Conservation (phyloP, 2,113 vertebrate genomes). For the Thoracochromis brauschi region DNA sequence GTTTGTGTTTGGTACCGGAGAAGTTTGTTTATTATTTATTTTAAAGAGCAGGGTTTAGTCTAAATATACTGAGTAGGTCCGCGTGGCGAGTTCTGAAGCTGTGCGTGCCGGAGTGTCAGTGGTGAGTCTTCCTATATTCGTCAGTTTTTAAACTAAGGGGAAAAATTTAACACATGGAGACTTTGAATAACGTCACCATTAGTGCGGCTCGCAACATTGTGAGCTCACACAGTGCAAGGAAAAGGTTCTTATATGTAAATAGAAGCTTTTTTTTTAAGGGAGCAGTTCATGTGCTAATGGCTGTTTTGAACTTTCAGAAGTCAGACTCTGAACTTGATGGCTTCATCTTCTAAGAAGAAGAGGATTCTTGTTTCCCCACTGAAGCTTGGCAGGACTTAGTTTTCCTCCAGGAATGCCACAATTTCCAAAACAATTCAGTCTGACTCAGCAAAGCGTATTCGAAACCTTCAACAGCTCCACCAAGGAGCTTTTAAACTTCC, state of each 20-base stretch:
- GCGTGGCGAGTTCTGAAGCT: not conserved
- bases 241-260: not conserved
- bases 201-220: not conserved
- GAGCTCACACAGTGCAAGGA: not conserved
- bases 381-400: conserved; percentile 24
- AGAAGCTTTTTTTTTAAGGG: not conserved
- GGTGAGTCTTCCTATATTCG: conserved; percentile 7
- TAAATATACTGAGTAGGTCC: not conserved
- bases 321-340: not conserved
- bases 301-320: not conserved
- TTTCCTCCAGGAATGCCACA: conserved; percentile 52
- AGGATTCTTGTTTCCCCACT: not conserved
- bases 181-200: not conserved
- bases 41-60: not conserved
- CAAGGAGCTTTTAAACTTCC: not conserved
- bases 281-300: not conserved
- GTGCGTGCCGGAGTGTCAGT: not conserved
- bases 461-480: not conserved
- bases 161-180: not conserved
- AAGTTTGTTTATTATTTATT: not conserved
- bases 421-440: conserved; percentile 54
- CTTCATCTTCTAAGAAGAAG: not conserved
- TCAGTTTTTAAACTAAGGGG: not conserved
- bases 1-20: not conserved
- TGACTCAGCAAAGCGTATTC: conserved; percentile 45